Percentiles rank a stretch among this genome's conserved stretches.
Conservation (phyloP, 2,888 invertebrate genomes). For the Leucophenga maculata region DNA sequence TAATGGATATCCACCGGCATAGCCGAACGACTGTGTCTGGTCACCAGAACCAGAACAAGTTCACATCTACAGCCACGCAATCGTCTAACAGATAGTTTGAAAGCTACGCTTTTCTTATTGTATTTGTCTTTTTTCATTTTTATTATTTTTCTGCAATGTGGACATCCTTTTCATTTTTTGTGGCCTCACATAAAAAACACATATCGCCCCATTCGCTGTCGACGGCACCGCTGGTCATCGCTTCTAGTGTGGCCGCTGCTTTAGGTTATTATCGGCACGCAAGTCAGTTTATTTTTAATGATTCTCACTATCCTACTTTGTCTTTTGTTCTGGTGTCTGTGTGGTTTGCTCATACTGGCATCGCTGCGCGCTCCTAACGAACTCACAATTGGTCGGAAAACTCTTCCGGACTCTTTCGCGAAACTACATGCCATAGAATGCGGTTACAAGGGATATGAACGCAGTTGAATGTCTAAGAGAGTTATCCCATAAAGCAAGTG, state of each 20-base stretch:
- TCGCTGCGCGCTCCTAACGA: not conserved
- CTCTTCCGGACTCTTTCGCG: slow-evolving; percentile 32
- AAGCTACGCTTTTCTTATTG: slow-evolving; percentile 39
- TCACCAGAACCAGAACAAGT: slow-evolving; percentile 40
- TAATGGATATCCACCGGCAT: slow-evolving; percentile 50
- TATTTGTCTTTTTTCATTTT: slow-evolving; percentile 52
- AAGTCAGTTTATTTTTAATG: slow-evolving; percentile 69
- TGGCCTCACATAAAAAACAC: slow-evolving; percentile 63
- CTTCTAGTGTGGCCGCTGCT: slow-evolving; percentile 31
- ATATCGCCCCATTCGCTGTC: slow-evolving; percentile 49
- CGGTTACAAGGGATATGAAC: slow-evolving; percentile 3
- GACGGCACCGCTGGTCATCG: slow-evolving; percentile 25
- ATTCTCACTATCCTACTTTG: slow-evolving; percentile 30
- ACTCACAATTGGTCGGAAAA: slow-evolving; percentile 28
- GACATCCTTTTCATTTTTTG: slow-evolving; percentile 65
- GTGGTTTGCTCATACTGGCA: not conserved
- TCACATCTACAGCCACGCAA: not conserved
- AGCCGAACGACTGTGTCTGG: slow-evolving; percentile 25
- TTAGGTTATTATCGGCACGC: slow-evolving; percentile 67
- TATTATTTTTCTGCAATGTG: slow-evolving; percentile 58
- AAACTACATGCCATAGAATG: slow-evolving; percentile 13
- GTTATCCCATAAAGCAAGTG: too few species aligned
- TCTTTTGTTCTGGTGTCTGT: not conserved
- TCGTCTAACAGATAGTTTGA: too few species aligned
- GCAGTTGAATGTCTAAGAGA: too few species aligned